Evolutionary conservation across 2,888 invertebrate genomes (phyloP).

Genomic region (Lycia hirtaria): DNA sequence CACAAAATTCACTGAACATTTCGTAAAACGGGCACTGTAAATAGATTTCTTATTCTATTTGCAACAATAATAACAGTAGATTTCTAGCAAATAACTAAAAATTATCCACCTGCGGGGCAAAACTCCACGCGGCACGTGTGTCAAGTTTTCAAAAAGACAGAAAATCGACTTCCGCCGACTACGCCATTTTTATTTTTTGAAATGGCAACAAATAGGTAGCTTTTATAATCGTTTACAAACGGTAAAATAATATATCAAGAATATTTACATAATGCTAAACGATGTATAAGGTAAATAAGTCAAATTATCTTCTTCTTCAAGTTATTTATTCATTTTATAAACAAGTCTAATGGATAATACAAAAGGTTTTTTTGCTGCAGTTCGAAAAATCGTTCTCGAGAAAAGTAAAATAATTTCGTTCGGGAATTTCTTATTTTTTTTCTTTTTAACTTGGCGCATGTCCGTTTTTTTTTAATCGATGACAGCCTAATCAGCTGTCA

Average conservation of each 20-base stretch:
- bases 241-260: too few species aligned
- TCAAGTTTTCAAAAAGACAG: conserved; percentile 80
- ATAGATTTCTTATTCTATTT: conserved; percentile 46
- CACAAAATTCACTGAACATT: conserved; percentile 59
- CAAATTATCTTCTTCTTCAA: too few species aligned
- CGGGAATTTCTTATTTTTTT: too few species aligned
- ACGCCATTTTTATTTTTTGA: conserved; percentile 66
- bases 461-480: too few species aligned
- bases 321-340: too few species aligned
- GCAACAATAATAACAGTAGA: conserved; percentile 52
- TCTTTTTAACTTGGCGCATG: too few species aligned
- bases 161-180: conserved; percentile 68
- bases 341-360: too few species aligned
- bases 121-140: conserved; percentile 86
- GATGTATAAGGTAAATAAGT: too few species aligned
- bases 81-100: conserved; percentile 57
- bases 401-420: too few species aligned
- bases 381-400: too few species aligned
- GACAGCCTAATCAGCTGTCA: background rate
- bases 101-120: conserved; percentile 80
- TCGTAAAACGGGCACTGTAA: conserved; percentile 56
- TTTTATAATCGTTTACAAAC: conserved; percentile 17
- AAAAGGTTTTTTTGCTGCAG: too few species aligned
- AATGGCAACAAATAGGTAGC: conserved; percentile 54
- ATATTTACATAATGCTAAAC: too few species aligned